Base-by-base conservation (phyloP, 1,140 invertebrate species). In the Olivierus martensii region DNA sequence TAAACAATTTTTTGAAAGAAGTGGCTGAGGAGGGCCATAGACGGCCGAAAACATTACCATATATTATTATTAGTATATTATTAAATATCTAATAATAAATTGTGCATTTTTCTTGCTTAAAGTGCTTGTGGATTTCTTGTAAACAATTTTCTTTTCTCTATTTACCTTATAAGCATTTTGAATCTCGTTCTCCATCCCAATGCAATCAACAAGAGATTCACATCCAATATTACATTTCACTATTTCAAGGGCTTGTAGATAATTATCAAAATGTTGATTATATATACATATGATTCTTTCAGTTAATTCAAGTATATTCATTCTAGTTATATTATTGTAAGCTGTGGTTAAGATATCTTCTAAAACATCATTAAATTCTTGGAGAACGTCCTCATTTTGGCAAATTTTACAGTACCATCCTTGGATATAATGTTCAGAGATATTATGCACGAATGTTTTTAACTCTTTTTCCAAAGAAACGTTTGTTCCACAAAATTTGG, bases 321-420 rank as follows among this genome's bases (percentile, higher is more conserved):
- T 15, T 36, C 39, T 46, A 45, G 44, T 39, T 18, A 55, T 17
- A 34, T 36, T 41, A 17, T 18, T 28, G 28, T 49, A 46, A 9
- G 49, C 44, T 14, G 10, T 17, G 15, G 36, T 3, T 19, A 55
- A 43, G 19, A 47, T 47, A 18, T 55, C 43, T 46, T 51, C 37
- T 6, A 55, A 46, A 35, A 28, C 38, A 4, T 14, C 19, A 28
- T 51, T 51, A 14, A 55, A 43, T 5, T 38, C 22, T 37, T 11
- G 14, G 11, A 21, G 11, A 42, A 55, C 50, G 10, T 55, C 53
- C 5, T 55, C 44, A 47, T 47, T 51, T 9, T 44, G 15, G 19
- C 43, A 41, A 19, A 51, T 41, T 51, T 51, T 46, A 47, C 41
- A 10, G 41, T 55, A 55, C 53, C 53, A 55, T 5, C 43, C 46